Conservation (phyloP, 2,888 invertebrate species). For the Parnassius apollo region DNA sequence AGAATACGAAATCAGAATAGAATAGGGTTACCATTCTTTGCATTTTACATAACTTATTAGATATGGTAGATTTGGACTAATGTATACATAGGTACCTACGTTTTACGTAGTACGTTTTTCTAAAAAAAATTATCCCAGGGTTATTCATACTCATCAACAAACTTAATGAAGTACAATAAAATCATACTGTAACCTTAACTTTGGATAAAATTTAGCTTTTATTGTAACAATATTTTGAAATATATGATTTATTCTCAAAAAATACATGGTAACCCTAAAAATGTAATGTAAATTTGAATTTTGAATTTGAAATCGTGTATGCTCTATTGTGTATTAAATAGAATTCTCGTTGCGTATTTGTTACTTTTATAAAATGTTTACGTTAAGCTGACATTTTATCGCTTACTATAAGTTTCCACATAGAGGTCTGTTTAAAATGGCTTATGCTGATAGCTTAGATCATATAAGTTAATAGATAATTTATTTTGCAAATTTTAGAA, state of each 20-base stretch:
- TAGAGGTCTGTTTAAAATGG: conserved; percentile 18
- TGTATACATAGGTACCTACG: no score
- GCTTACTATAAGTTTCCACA: neutral
- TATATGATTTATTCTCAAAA: conserved; percentile 1
- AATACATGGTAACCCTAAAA: conserved; percentile 19
- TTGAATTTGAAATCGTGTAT: conserved; percentile 61
- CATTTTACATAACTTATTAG: conserved; percentile 10
- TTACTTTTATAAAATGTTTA: conserved; percentile 42
- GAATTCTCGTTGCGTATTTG: conserved; percentile 63
- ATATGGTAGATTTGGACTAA: neutral
- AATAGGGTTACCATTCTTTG: conserved; percentile 37
- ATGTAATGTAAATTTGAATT: conserved; percentile 64
- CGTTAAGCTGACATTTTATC: conserved; percentile 38
- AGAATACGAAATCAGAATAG: conserved; percentile 71
- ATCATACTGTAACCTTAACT: no score
- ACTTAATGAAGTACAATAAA: no score
- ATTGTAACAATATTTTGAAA: neutral
- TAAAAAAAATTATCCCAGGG: no score
- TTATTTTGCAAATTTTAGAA: conserved; percentile 56
- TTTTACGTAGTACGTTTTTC: no score
- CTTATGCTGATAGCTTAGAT: neutral
- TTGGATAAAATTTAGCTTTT: no score
- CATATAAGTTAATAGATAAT: conserved; percentile 34
- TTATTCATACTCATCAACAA: no score
- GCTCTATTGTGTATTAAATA: conserved; percentile 76